Percentiles rank a stretch among this genome's conserved stretches.
Evolutionary conservation across 2,797 vertebrate species (phyloP).

Genomic region (Anguilla anguilla): DNA sequence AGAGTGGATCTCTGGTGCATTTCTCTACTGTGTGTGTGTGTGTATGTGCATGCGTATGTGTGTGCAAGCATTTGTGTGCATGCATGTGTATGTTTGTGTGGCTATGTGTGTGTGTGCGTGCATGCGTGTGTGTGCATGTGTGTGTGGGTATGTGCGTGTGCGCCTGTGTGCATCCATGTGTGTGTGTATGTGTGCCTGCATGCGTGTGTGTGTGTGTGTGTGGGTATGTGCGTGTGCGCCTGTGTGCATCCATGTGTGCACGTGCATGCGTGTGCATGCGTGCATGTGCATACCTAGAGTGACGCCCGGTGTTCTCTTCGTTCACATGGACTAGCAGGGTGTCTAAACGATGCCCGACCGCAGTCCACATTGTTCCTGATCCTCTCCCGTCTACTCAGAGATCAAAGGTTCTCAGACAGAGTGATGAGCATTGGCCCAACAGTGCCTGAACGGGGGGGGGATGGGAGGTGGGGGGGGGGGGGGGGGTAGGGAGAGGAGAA

Average conservation of each 20-base stretch:
- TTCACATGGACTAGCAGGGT: conserved; percentile 54
- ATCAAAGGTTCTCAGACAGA: conserved; percentile 64
- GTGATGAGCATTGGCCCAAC: conserved; percentile 41
- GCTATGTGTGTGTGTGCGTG: conserved; percentile 18
- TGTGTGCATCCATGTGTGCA: too few species aligned
- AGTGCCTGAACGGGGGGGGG: conserved; percentile 29
- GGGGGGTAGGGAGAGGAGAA: not conserved
- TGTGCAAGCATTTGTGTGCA: not conserved
- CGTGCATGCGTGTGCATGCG: too few species aligned
- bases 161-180: too few species aligned
- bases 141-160: too few species aligned
- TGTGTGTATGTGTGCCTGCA: too few species aligned
- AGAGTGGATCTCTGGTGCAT: not conserved
- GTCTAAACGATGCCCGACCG: conserved; percentile 37
- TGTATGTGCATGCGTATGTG: not conserved
- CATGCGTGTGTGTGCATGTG: conserved; percentile 52
- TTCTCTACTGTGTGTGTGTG: conserved; percentile 7
- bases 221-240: not conserved
- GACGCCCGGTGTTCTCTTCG: not conserved
- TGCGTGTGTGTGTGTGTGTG: too few species aligned
- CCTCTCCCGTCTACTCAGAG: conserved; percentile 54
- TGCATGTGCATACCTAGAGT: not conserved
- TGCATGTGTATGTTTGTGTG: not conserved
- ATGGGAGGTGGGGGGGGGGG: too few species aligned
- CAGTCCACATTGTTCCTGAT: conserved; percentile 50